Base-by-base conservation (phyloP, 1,140 invertebrate species). In the Aphidius gifuensis region DNA sequence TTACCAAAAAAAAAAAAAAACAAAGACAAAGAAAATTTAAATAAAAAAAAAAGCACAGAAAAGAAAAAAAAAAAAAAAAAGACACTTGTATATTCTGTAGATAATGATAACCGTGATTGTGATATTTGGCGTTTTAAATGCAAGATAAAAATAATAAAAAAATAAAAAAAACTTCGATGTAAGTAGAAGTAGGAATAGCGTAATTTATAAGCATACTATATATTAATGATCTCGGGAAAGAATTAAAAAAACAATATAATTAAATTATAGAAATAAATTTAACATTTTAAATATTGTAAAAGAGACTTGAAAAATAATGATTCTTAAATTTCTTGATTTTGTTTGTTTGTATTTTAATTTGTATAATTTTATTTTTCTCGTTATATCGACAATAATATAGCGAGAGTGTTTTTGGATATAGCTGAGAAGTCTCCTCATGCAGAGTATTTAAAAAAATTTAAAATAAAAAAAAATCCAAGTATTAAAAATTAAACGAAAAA, bases 101-200 rank as follows among this genome's bases (percentile, higher is more conserved):
- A 66, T 66, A 66, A 62, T 66, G 59, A 68, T 68, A 62, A 68
- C 62, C 60, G 66, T 68, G 64, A 66, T 64, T 68, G 66, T 68
- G 66, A 68, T 68, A 68, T 68, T 66, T 61, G 66, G 66, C 66
- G 66, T 68, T 68, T 66, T 55, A 68, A 68, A 68, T 68, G 66
- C 64, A 63, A 64, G 53, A 32, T 32, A 32, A 32, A 32, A 32
- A 32, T 3, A 32, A 32, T 32, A 3, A 32, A 32, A 32, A 32
- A 32, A 32, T 3, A 32, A 32, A 32, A 32, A 32, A 3, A 7
- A 38, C 61, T 45, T 68, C 59, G 65, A 66, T 65, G 59, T 65
- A 68, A 65, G 61, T 68, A 68, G 61, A 65, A 43, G 51, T 67
- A 64, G 62, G 46, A 55, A 60, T 45, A 57, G 59, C 61, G 60